Base-by-base conservation (phyloP, 2,113 vertebrate species). In the Dasypus novemcinctus region DNA sequence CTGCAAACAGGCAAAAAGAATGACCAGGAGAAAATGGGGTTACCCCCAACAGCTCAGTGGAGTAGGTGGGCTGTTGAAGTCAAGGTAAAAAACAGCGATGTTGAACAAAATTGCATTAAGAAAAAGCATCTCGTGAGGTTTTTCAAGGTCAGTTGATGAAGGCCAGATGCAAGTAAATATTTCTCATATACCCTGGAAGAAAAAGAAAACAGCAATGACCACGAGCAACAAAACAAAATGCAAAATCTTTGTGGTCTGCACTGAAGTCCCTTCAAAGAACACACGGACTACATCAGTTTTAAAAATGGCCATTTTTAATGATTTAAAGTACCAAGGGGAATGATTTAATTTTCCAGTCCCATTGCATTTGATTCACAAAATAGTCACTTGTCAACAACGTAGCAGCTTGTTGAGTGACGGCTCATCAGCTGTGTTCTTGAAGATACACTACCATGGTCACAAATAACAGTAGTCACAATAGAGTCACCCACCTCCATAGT, bases 171-270 rank as follows among this genome's bases (percentile, higher is more conserved):
- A 97, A 96, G 82, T 38, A 43, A 90, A 11, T 92, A 69, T 95
- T 96, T 95, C 91, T 96, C 75, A 97, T 49, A 79, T 41, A 93
- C 7, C 82, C 98, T 98, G 92, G 94, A 71, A 97, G 91, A 95
- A 54, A 64, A 89, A 97, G 64, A 97, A 98, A 97, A 95, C 66
- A 92, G 93, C 97, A 96, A 96, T 97, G 92, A 97, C 41, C 91
- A 71, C 91, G 83, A 90, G 36, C 59, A 96, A 76, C 54, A 95
- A 98, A 97, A 52, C 25, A 97, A 90, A 89, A 98, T 95, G 83
- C 31, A 95, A 94, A 97, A 72, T 46, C 41, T 95, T 38, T 36
- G 25, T 84, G 94, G 36, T 88, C 29, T 74, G 75, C 96, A 91
- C 95, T 95, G 92, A 98, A 96, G 38, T 87, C 94, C 74, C 92